phyloP scores from a whole-genome alignment of 35 echinoderm and acorn worm species.

The Holothuria glaberrima region DNA sequence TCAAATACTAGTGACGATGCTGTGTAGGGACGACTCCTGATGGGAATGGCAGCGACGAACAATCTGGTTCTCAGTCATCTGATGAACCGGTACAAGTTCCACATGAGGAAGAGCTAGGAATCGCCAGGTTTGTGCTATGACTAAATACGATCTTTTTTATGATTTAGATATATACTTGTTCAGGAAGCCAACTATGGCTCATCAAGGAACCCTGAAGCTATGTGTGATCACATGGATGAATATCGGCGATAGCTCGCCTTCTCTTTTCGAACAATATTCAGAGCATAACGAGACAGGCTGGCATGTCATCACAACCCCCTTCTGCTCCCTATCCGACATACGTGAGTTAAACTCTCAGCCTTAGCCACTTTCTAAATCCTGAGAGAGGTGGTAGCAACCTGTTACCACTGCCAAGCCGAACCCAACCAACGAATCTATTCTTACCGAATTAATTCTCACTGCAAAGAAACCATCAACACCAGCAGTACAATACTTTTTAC shows the following conservation, averaged over 20 bases:
- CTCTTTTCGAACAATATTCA: slow-evolving; percentile 25
- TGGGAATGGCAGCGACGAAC: slow-evolving; percentile 21
- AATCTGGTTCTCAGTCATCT: background rate
- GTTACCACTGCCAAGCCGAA: slow-evolving; percentile 17
- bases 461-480: slow-evolving; percentile 16
- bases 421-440: slow-evolving; percentile 4
- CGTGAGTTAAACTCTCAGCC: slow-evolving; percentile 15
- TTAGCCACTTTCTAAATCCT: slow-evolving; percentile 14
- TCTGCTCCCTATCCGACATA: background rate
- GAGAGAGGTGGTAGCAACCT: slow-evolving; percentile 19
- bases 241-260: slow-evolving; percentile 8
- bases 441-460: slow-evolving; percentile 1
- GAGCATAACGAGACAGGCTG: slow-evolving; percentile 23
- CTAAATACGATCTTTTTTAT: slow-evolving; percentile 36
- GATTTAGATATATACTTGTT: slow-evolving; percentile 4
- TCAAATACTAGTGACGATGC: slow-evolving; percentile 20
- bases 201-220: slow-evolving; percentile 19
- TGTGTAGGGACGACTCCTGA: slow-evolving; percentile 17
- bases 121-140: slow-evolving; percentile 29
- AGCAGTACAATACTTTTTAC: background rate
- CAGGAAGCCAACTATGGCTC: slow-evolving; percentile 3
- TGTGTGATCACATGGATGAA: background rate
- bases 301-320: slow-evolving; percentile 10
- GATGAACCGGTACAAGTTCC: slow-evolving; percentile 21
- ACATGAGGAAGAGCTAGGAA: slow-evolving; percentile 39